These are phyloP conservation scores for Sander lucioperca DNA, from an alignment of 2,113 vertebrate genomes.

Conservation along the genomic window DNA sequence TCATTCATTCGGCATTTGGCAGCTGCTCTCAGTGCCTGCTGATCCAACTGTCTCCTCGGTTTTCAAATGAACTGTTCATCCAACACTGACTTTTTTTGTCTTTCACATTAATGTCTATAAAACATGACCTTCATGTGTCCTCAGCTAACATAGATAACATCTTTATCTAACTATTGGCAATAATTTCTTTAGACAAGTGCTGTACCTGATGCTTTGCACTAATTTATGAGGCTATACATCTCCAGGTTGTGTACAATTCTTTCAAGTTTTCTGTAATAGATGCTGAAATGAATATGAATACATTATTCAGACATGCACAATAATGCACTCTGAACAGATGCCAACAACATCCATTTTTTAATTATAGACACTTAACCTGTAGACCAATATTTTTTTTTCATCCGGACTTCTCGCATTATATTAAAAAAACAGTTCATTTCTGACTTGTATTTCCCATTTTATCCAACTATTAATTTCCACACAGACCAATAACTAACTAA, in stretches of 20 bases:
- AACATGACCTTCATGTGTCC: background rate
- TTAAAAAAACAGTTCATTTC: no score
- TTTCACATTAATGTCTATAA: background rate
- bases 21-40: background rate
- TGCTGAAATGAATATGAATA: no score
- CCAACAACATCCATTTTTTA: background rate
- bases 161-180: background rate
- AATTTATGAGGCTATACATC: conserved; percentile 2
- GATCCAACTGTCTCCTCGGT: conserved; percentile 16
- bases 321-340: background rate
- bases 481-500: no score
- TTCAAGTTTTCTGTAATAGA: background rate
- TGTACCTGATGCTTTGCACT: conserved; percentile 8
- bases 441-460: no score
- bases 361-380: no score
- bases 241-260: conserved; percentile 3
- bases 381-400: no score
- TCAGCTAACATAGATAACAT: background rate
- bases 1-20: background rate
- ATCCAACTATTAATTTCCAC: no score
- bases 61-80: background rate
- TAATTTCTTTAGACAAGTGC: background rate
- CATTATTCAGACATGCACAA: no score
- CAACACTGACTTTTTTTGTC: background rate
- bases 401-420: no score